These are phyloP conservation scores for Diplogasteroides magnus DNA, from an alignment of 1,140 invertebrate species.

Conservation along the genomic window DNA sequence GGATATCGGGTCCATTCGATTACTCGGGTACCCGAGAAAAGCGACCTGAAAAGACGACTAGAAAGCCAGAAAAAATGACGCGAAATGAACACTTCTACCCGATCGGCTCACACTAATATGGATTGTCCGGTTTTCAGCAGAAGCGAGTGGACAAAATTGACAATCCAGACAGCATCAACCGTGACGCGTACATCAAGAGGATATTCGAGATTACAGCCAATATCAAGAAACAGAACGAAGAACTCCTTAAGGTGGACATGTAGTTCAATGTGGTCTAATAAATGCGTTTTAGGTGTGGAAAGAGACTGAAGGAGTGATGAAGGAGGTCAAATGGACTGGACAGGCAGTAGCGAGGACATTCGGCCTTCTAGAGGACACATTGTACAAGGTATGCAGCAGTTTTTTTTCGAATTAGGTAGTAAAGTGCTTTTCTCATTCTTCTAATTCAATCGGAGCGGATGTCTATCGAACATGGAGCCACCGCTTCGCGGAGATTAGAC, in stretches of 20 bases:
- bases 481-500: not conserved
- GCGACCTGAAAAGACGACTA: too few relatives aligned
- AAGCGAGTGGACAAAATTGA: not conserved
- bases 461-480: too few relatives aligned
- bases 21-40: too few relatives aligned
- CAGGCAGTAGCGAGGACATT: not conserved
- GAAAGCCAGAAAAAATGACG: too few relatives aligned
- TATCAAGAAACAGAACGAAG: not conserved
- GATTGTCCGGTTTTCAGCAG: too few relatives aligned
- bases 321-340: not conserved
- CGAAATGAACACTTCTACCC: too few relatives aligned
- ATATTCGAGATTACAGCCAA: not conserved
- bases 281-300: not conserved
- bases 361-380: not conserved
- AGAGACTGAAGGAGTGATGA: not conserved
- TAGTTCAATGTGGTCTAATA: not conserved
- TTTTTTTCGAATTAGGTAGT: too few relatives aligned
- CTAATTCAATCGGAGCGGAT: too few relatives aligned
- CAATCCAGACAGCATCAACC: not conserved
- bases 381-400: not conserved
- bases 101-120: too few relatives aligned
- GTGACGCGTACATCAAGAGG: not conserved
- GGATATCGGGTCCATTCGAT: too few relatives aligned
- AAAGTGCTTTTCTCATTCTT: too few relatives aligned
- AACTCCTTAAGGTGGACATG: not conserved